Conservation (phyloP, 2,888 invertebrate species). For the Anthoptus insignis region DNA sequence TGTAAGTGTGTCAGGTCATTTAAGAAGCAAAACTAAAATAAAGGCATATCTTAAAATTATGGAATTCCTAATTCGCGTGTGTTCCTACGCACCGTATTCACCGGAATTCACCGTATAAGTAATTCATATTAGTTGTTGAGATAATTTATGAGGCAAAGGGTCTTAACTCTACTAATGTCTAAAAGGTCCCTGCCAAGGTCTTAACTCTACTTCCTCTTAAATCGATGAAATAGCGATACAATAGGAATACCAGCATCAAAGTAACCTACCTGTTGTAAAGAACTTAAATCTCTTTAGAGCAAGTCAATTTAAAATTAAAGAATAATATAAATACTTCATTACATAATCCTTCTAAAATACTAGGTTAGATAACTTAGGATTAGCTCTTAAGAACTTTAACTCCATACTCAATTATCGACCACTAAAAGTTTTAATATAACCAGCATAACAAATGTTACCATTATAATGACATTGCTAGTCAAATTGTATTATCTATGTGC, state of each 20-base stretch:
- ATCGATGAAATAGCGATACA: too few relatives aligned
- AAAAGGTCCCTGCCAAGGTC: too few relatives aligned
- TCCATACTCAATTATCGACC: slow-evolving; percentile 33
- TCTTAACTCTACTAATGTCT: too few relatives aligned
- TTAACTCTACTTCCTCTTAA: too few relatives aligned
- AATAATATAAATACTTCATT: background rate
- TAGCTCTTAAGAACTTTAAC: background rate
- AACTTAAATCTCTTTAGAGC: background rate
- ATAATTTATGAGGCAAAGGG: too few relatives aligned
- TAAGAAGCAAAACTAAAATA: background rate
- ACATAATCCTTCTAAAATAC: slow-evolving; percentile 2
- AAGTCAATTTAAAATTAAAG: background rate
- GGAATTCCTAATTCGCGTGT: too few relatives aligned
- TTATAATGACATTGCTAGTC: slow-evolving; percentile 25
- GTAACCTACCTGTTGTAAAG: too few relatives aligned
- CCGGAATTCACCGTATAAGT: too few relatives aligned
- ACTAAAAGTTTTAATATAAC: slow-evolving; percentile 8
- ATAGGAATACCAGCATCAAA: too few relatives aligned
- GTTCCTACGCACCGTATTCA: too few relatives aligned
- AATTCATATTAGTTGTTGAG: too few relatives aligned
- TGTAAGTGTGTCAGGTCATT: too few relatives aligned
- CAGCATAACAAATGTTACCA: slow-evolving; percentile 12
- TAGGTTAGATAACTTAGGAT: background rate
- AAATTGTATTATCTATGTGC: slow-evolving; percentile 15
- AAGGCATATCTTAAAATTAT: background rate